Base-by-base conservation (phyloP, 2,797 vertebrate species). In the Sebastes variabilis region DNA sequence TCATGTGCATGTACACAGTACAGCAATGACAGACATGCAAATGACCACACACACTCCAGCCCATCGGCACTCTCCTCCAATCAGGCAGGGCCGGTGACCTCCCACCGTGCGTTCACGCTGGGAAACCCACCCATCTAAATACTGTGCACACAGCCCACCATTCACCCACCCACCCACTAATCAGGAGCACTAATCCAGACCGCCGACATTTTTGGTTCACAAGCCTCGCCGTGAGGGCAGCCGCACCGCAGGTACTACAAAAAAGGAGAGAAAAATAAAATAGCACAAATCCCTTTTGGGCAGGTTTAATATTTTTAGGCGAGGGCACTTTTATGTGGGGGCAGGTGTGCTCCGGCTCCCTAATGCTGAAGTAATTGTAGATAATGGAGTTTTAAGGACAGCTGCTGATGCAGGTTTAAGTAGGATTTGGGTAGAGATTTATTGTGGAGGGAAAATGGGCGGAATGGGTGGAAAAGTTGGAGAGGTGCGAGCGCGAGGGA, bases 341-440 rank as follows among this genome's bases (percentile, higher is more conserved):
- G 89, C 92, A 92, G 92, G 90, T 94, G 93, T 93, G 87, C 86
- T 80, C 86, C 20, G 62, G 75, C 86, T 90, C 90, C 90, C 90
- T 94, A 90, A 93, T 94, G 92, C 91, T 94, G 89, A 89, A 94
- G 92, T 95, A 95, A 96, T 95, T 94, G 94, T 94, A 91, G 94
- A 95, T 95, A 95, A 96, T 95, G 93, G 94, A 92, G 91, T 95
- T 95, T 94, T 94, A 95, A 95, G 93, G 94, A 92, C 92, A 92
- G 93, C 91, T 92, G 92, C 89, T 91, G 90, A 93, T 92, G 92
- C 77, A 49, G 92, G 92, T 95, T 95, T 94, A 95, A 94, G 91
- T 89, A 87, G 92, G 94, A 94, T 95, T 95, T 94, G 90, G 87
- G 88, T 80, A 75, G 86, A 93, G 93, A 92, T 94, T 94, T 94